These are phyloP conservation scores for Bufotes viridis DNA, from an alignment of 2,797 vertebrate genomes.

Conservation along the genomic window DNA sequence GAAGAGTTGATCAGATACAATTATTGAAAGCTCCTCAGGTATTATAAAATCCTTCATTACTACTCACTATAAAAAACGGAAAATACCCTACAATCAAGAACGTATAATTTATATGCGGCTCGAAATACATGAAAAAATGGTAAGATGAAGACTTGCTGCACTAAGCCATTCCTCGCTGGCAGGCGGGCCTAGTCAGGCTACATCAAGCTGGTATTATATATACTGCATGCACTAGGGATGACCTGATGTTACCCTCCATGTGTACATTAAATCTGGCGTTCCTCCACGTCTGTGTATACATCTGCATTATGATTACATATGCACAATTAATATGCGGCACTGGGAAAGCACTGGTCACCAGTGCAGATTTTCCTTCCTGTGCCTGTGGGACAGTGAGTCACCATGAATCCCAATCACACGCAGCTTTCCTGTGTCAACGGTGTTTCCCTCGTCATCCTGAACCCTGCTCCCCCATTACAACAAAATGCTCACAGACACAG, in stretches of 20 bases:
- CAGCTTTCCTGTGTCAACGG: slow-evolving; percentile 51
- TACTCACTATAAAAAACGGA: neutral
- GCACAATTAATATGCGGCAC: neutral
- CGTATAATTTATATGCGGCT: neutral
- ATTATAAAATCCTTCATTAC: neutral
- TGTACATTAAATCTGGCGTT: neutral
- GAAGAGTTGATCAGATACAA: neutral
- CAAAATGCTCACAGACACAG: slow-evolving; percentile 55
- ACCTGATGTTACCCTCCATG: neutral
- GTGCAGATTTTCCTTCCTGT: neutral
- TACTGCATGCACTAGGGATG: neutral
- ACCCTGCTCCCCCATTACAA: slow-evolving; percentile 50
- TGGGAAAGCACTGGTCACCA: neutral
- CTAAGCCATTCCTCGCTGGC: neutral
- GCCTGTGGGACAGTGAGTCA: slow-evolving; percentile 58
- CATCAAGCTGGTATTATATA: neutral
- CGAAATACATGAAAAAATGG: neutral
- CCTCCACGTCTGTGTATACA: neutral
- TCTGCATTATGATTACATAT: neutral
- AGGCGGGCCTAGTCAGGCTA: neutral
- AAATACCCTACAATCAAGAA: neutral
- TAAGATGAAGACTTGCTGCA: neutral
- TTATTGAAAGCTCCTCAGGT: neutral
- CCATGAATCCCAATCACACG: slow-evolving; percentile 52
- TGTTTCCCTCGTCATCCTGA: slow-evolving; percentile 61